Evolutionary conservation across 2,797 vertebrate genomes (phyloP), one percentile per base, ranked within the genome.

Genomic region (Acipenser ruthenus): DNA sequence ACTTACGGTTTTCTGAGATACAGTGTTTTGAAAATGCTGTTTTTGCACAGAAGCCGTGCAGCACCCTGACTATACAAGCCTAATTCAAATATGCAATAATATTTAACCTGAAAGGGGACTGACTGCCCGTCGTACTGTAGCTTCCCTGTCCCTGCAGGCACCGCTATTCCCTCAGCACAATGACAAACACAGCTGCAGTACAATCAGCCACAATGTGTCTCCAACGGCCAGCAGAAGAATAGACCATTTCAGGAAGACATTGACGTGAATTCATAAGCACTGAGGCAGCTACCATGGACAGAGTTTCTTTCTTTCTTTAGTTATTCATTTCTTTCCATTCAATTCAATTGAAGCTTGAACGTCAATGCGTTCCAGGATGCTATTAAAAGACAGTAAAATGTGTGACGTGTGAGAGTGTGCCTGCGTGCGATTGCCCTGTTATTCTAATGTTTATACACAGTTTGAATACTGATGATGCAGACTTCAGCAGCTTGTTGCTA

Each of bases 191-290:
- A n/a, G 23, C 49, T 61, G 23, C 23, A 37, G 23, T 37, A 1
- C 23, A 37, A 37, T 12, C 62, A 10, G 47, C 37, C 48, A 12
- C 53, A 50, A 7, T 65, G 60, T 65, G 49, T 60, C 52, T 2
- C 50, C 58, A 6, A 13, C 50, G 10, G 50, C 23, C 59, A 9
- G 12, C 13, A 18, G 48, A 56, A n/a, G 65, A 70, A 66, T 23
- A n/a, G 51, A 8, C 65, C 69, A 67, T 70, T 78, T 75, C 79
- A 77, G 72, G 68, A 70, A 70, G 62, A 12, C 77, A 73, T 85
- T 77, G 78, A 80, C 73, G 76, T 78, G 79, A 79, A 83, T 72
- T 76, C 78, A 75, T 71, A 69, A 67, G 71, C 68, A 23, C 53
- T 12, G 70, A 70, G 65, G 69, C 72, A 66, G 71, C 69, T 74